Percentiles rank a stretch among this genome's conserved stretches.
These are phyloP conservation scores for Pangasius mekongensis DNA, from an alignment of 2,797 vertebrate species.

Conservation along the genomic window DNA sequence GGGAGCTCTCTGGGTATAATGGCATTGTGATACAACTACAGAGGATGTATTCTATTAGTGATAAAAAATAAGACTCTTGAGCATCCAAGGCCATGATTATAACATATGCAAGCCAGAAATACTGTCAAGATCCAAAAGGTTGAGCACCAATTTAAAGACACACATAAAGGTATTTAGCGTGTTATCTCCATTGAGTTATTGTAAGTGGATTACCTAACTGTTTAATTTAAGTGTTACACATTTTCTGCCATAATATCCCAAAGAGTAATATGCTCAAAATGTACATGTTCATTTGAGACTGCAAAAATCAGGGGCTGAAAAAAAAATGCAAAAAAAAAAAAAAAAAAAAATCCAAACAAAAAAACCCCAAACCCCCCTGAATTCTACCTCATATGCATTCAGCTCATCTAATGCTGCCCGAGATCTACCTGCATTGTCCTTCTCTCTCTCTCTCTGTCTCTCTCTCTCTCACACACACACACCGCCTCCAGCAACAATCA, in stretches of 20 bases:
- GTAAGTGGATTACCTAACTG: background rate
- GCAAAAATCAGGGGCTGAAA: background rate
- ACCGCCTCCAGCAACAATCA: conserved; percentile 45
- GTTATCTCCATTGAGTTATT: background rate
- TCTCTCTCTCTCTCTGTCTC: conserved; percentile 19
- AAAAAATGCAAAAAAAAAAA: too few species aligned
- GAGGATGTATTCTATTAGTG: background rate
- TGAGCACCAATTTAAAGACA: background rate
- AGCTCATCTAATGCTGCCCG: background rate
- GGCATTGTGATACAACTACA: background rate
- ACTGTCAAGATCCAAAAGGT: background rate
- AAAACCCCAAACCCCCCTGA: background rate
- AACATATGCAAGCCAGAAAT: background rate
- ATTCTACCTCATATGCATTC: conserved; percentile 16
- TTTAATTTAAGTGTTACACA: background rate
- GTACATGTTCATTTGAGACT: background rate
- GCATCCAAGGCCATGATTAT: background rate
- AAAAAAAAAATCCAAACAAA: background rate
- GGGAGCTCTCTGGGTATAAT: background rate
- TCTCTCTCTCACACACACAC: conserved; percentile 13
- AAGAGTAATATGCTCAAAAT: background rate
- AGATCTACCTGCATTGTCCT: conserved; percentile 23
- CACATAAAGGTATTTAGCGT: background rate
- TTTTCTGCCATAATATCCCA: background rate
- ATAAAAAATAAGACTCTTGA: background rate